These are phyloP conservation scores for Anorthoa munda DNA, from an alignment of 2,888 invertebrate genomes.

Conservation along the genomic window DNA sequence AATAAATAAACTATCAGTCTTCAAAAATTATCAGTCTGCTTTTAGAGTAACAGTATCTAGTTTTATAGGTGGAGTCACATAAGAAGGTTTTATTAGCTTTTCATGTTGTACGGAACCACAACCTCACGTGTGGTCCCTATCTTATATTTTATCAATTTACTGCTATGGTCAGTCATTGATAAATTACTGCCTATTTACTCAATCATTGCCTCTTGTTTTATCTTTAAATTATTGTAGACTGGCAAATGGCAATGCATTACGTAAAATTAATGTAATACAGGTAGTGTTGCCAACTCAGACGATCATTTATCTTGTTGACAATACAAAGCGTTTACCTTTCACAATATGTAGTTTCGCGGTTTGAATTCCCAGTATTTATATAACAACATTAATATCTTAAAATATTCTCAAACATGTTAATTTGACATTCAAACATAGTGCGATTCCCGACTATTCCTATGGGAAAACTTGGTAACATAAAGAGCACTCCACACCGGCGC, in stretches of 20 bases:
- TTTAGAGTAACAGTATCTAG: neutral
- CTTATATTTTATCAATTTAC: slow-evolving; percentile 6
- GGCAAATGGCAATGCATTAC: neutral
- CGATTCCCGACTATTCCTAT: slow-evolving; percentile 61
- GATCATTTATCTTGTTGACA: slow-evolving; percentile 44
- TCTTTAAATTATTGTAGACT: neutral
- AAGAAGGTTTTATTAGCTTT: slow-evolving; percentile 2
- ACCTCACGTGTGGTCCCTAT: slow-evolving; percentile 12
- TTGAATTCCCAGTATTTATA: slow-evolving; percentile 44
- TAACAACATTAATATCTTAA: slow-evolving; percentile 52
- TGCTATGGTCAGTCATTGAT: neutral
- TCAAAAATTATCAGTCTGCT: neutral
- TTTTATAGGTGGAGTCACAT: neutral
- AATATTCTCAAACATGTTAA: slow-evolving; percentile 61
- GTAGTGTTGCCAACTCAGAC: slow-evolving; percentile 18
- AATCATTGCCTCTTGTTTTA: slow-evolving; percentile 22
- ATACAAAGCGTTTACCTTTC: slow-evolving; percentile 31
- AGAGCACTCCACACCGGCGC: slow-evolving; percentile 67
- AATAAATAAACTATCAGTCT: neutral
- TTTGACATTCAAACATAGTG: slow-evolving; percentile 63
- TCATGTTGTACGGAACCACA: neutral
- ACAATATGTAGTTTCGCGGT: slow-evolving; percentile 38
- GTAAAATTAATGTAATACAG: slow-evolving; percentile 20
- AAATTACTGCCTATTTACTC: slow-evolving; percentile 17
- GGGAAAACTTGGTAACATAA: slow-evolving; percentile 65